Percentiles rank a stretch among this genome's conserved stretches.
Conservation (phyloP, 2,113 vertebrate species). For the Peromyscus californicus region DNA sequence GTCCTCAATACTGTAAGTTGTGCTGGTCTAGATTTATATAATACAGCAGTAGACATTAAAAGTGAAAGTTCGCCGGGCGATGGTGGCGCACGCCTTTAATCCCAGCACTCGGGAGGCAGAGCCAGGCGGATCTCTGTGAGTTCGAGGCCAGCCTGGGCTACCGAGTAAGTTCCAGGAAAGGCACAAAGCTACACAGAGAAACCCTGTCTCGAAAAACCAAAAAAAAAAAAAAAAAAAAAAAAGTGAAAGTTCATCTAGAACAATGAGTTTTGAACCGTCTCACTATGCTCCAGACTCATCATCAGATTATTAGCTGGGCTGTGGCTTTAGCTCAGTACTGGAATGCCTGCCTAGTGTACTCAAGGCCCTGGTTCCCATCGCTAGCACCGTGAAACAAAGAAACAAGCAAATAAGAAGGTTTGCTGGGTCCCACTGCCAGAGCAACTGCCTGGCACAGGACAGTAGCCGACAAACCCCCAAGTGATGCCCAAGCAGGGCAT, state of each 20-base stretch:
- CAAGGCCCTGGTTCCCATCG: background rate
- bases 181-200: too few relatives aligned
- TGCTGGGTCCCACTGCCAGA: background rate
- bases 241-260: constrained; percentile 40
- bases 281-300: background rate
- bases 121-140: too few relatives aligned
- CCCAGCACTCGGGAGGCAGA: too few relatives aligned
- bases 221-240: too few relatives aligned
- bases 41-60: constrained; percentile 44
- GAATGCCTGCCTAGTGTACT: background rate
- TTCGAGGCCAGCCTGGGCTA: too few relatives aligned
- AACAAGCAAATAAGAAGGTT: background rate
- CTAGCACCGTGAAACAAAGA: background rate
- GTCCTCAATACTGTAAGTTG: background rate
- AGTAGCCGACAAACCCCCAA: background rate
- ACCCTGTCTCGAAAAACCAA: too few relatives aligned
- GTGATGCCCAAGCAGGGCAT: background rate
- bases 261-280: constrained; percentile 47
- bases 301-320: background rate
- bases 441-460: background rate
- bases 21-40: constrained; percentile 1
- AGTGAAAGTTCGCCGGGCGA: constrained; percentile 6
- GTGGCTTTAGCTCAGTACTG: background rate
- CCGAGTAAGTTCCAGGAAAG: too few relatives aligned
- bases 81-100: too few relatives aligned